Conservation (phyloP, 2,113 vertebrate species). For the Rhea americana region DNA sequence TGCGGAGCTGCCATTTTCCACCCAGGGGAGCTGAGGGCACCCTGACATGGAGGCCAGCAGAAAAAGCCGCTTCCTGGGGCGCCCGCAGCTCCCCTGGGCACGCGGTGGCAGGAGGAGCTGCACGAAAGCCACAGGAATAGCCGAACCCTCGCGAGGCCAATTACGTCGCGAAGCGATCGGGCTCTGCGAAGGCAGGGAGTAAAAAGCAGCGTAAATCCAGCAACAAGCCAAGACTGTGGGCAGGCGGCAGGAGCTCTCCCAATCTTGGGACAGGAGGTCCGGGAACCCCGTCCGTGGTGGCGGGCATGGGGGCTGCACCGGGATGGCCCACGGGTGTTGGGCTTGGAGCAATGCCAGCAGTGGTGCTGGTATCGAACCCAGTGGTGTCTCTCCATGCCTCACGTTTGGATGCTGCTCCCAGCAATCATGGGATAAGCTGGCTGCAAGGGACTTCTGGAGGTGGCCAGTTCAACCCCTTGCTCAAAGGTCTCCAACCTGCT, state of each 20-base stretch:
- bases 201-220: neutral
- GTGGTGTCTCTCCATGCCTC: neutral
- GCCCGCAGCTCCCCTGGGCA: neutral
- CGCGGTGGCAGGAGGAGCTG: neutral
- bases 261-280: fast-evolving
- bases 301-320: neutral
- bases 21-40: too few relatives aligned
- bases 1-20: too few relatives aligned
- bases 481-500: too few relatives aligned
- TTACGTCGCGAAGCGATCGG: constrained; percentile 49
- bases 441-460: neutral
- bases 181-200: constrained; percentile 6
- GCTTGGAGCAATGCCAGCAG: fast-evolving
- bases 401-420: neutral
- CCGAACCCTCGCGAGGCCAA: constrained; percentile 66
- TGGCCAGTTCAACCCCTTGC: neutral
- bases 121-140: neutral
- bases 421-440: neutral
- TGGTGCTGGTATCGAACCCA: neutral
- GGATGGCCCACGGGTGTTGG: neutral
- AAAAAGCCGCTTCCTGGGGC: too few relatives aligned
- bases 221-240: neutral
- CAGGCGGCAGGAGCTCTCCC: neutral
- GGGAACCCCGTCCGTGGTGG: neutral
- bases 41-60: too few relatives aligned